Evolutionary conservation across 2,797 vertebrate genomes (phyloP), one percentile per base, ranked within the genome.

Genomic region (Myotis findleyi): DNA sequence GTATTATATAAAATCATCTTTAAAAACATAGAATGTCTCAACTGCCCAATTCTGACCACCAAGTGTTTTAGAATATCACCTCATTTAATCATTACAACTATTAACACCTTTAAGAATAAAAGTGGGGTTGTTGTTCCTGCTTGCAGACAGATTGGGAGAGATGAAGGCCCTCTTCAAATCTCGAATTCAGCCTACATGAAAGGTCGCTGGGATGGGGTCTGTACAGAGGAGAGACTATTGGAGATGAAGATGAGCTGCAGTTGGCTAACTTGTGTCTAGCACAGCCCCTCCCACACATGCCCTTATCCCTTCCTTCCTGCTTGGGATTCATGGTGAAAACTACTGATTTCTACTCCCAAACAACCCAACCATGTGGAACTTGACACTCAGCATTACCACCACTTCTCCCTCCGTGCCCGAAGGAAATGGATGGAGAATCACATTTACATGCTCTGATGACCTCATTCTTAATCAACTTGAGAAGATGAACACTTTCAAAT

Each of bases 1-100:
- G 21, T 25, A 87, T 69, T 89, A 84, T 11, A 87, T 69, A 23
- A 62, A 94, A 77, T 85, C 30, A 86, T n/a, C 44, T 92, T 85
- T 71, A 30, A 55, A 59, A 88, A 77, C n/a, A 66, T 12, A 3
- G 53, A 75, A 49, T 13, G 51, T 82, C 75, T 86, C 59, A 75
- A 11, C 9, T 47, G 44, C 25, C 41, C 55, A 83, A 33, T 51
- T 83, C 69, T 83, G 47, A 62, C 13, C n/a, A 86, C 69, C 49
- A 27, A 36, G 6, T 59, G 11, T 79, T 87, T 79, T 53, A 82
- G 49, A 47, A 2, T 2, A 27, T 62, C 36, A 66, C 3, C 12
- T 88, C 90, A 51, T 57, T 38, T 85, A 66, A 57, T 47, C 9
- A 73, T 77, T 33, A 47, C 5, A 87, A 44, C 20, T 73, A 55